A percentile compares a stretch with the other conserved stretches of the same genome.
These are phyloP conservation scores for Callithrix jacchus DNA, from an alignment of 2,113 vertebrate species.

Conservation along the genomic window DNA sequence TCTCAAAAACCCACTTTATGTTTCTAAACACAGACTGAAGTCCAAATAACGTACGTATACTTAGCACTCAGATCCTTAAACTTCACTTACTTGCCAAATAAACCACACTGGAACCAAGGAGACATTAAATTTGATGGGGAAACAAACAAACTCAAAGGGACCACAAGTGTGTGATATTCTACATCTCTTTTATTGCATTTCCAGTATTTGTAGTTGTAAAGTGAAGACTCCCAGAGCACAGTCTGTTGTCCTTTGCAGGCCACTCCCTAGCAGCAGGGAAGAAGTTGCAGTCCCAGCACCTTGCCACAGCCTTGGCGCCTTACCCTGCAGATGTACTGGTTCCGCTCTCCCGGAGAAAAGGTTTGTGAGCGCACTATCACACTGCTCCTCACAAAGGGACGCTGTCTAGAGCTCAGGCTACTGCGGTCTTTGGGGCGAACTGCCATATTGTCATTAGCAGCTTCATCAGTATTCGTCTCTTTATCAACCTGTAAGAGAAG, in stretches of 20 bases:
- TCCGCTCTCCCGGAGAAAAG: constrained; percentile 90
- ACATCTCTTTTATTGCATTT: not conserved
- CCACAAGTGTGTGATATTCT: not conserved
- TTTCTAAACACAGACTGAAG: not conserved
- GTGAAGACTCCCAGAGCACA: not conserved
- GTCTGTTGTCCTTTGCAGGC: constrained; percentile 42
- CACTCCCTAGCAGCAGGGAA: not conserved
- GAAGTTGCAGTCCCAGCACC: constrained; percentile 53
- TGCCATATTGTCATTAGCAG: not conserved
- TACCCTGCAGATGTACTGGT: constrained; percentile 91
- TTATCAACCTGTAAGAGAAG: constrained; percentile 86
- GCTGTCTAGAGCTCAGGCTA: constrained; percentile 82
- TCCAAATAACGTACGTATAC: not conserved
- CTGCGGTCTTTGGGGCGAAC: constrained; percentile 87
- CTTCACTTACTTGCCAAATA: not conserved
- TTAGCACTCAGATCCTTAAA: not conserved
- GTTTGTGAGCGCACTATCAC: constrained; percentile 91
- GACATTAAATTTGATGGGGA: not conserved
- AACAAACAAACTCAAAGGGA: not conserved
- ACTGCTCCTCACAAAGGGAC: constrained; percentile 86
- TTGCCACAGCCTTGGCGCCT: constrained; percentile 66
- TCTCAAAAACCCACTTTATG: not conserved
- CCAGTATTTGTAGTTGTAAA: not conserved
- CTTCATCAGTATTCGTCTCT: constrained; percentile 88
- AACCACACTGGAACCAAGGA: not conserved